phyloP scores from a whole-genome alignment of 2,888 invertebrate species.

The Leptinotarsa peninsularis region DNA sequence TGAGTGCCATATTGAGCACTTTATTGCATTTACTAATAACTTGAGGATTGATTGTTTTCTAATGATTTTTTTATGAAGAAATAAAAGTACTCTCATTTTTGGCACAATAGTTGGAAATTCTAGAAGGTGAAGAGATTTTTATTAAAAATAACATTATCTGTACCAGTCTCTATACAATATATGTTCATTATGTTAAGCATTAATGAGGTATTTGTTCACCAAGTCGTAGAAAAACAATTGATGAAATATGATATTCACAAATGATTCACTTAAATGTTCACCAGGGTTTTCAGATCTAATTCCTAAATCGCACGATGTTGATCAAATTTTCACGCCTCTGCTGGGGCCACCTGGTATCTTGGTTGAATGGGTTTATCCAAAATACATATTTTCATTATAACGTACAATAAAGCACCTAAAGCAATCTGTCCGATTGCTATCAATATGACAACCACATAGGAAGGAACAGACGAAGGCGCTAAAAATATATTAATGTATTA shows the following conservation, averaged over 20 bases:
- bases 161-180: too few species aligned
- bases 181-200: too few species aligned
- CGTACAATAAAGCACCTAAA: conserved; percentile 76
- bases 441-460: conserved; percentile 80
- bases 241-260: background rate
- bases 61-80: too few species aligned
- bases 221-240: background rate
- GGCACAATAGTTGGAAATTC: too few species aligned
- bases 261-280: background rate
- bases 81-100: too few species aligned
- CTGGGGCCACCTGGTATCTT: conserved; percentile 56
- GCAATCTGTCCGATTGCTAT: conserved; percentile 77
- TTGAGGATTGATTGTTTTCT: too few species aligned
- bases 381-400: conserved; percentile 77
- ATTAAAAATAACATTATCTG: too few species aligned
- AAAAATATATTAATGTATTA: conserved; percentile 47
- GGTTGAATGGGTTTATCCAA: conserved; percentile 70
- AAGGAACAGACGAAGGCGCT: conserved; percentile 79
- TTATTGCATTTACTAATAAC: too few species aligned
- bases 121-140: too few species aligned
- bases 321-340: conserved; percentile 21
- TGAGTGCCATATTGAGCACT: too few species aligned
- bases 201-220: too few species aligned
- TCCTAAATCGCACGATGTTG: background rate
- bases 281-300: conserved; percentile 5